A percentile compares a stretch with the other conserved stretches of the same genome.
Evolutionary conservation across 2,113 vertebrate species (phyloP).

Genomic region (Merops nubicus): DNA sequence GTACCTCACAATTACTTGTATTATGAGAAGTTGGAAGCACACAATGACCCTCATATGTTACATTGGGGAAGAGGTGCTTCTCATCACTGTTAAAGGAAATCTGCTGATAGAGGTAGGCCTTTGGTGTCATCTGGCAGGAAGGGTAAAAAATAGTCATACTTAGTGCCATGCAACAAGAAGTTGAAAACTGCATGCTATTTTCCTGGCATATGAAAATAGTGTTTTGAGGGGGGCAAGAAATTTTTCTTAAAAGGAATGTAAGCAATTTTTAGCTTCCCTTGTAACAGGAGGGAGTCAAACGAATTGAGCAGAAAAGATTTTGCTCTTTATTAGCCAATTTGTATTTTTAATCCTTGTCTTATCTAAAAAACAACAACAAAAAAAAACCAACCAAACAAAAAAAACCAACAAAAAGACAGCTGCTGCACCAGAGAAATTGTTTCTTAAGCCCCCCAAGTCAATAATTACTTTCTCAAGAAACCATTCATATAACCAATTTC

Average conservation of each 20-base stretch:
- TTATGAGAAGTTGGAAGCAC: not conserved
- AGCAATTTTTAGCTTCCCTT: not conserved
- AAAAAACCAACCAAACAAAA: too few relatives aligned
- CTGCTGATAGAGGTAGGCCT: not conserved
- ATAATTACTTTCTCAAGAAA: not conserved
- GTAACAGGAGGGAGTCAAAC: not conserved
- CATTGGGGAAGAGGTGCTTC: not conserved
- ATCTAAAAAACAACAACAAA: too few relatives aligned
- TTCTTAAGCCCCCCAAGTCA: not conserved
- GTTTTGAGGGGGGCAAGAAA: not conserved
- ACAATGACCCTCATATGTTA: not conserved
- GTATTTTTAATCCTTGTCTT: slow-evolving; percentile 34
- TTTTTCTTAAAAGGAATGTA: not conserved
- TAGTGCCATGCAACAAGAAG: not conserved
- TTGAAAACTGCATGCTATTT: not conserved
- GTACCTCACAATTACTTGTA: not conserved
- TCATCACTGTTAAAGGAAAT: not conserved
- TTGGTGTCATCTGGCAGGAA: not conserved
- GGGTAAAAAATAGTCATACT: not conserved
- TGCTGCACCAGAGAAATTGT: not conserved
- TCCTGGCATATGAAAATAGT: not conserved
- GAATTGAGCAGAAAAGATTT: not conserved
- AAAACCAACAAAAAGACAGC: too few relatives aligned
- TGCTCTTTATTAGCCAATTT: slow-evolving; percentile 8
- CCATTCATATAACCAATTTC: not conserved